phyloP scores from a whole-genome alignment of 1,140 invertebrate species.

The Ylistrum balloti region DNA sequence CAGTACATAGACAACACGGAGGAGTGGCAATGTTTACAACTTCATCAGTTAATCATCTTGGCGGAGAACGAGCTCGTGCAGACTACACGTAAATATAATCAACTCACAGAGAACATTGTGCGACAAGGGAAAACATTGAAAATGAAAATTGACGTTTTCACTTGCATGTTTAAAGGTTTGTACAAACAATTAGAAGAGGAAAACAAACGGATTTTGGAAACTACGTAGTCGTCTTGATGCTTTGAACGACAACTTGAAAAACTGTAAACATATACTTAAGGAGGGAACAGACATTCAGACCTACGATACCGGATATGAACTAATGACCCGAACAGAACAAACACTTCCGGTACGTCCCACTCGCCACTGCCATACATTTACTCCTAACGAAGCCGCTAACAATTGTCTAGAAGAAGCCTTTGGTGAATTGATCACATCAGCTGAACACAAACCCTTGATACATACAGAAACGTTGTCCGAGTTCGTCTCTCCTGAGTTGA shows the following conservation, averaged over 20 bases:
- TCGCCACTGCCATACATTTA: neutral
- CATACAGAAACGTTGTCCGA: neutral
- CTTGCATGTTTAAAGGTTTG: slow-evolving; percentile 19
- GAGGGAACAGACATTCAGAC: neutral
- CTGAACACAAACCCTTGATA: neutral
- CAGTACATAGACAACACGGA: neutral
- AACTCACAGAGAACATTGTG: neutral
- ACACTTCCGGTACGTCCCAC: neutral
- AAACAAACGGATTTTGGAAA: neutral
- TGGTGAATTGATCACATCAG: neutral
- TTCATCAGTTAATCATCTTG: neutral
- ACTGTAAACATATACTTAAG: neutral
- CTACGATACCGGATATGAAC: neutral
- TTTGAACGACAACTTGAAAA: neutral
- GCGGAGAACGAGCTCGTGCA: neutral
- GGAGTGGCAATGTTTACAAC: neutral
- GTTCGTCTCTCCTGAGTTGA: neutral
- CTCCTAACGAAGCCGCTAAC: neutral
- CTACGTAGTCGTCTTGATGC: neutral
- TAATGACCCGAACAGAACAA: neutral
- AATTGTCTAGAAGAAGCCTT: neutral
- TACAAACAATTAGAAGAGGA: slow-evolving; percentile 15
- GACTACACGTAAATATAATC: neutral
- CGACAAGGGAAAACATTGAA: neutral
- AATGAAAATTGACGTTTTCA: neutral